Evolutionary conservation across 2,888 invertebrate species (phyloP), one percentile per base, ranked within the genome.

Genomic region (Meteorus colon): DNA sequence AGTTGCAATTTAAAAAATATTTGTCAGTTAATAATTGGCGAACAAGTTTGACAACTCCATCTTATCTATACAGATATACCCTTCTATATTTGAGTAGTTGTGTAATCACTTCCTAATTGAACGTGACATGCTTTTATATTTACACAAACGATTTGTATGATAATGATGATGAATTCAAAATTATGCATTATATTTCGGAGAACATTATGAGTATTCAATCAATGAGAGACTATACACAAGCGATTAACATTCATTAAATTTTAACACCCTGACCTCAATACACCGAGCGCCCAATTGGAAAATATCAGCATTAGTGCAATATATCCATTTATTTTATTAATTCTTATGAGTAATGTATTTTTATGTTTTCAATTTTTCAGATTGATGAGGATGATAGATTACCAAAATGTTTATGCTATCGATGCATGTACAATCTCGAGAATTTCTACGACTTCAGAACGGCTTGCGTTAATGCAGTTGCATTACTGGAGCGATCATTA

Each of bases 341-440:
- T 55, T 19, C 55, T 55, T 55, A 19, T 55, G n/a, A 69, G 16
- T 41, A 34, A 12, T 27, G 68, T 65, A 37, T 29, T 45, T 59
- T 70, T 60, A 51, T 62, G n/a, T 14, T 34, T 75, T 68, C 67
- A 62, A 73, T 77, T 67, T 87, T 86, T 10, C 85, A 91, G 91
- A 89, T 91, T 63, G 85, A 86, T 19, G 90, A 90, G 78, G 84
- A 89, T 80, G 91, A 91, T 81, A 81, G 87, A 24, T 82, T 90
- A 73, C 91, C 91, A 71, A 90, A 90, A 83, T 90, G 89, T 77
- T 82, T 91, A 65, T 91, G 91, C 85, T 90, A 90, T 82, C 86
- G 90, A 74, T 91, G 91, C 81, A 90, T 91, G 86, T 90, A 89
- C 85, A 90, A 90, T 82, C 84, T 91, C 83, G 91, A 91, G 82